phyloP scores from a whole-genome alignment of 2,797 vertebrate genomes.

The Bradypodion ventrale region DNA sequence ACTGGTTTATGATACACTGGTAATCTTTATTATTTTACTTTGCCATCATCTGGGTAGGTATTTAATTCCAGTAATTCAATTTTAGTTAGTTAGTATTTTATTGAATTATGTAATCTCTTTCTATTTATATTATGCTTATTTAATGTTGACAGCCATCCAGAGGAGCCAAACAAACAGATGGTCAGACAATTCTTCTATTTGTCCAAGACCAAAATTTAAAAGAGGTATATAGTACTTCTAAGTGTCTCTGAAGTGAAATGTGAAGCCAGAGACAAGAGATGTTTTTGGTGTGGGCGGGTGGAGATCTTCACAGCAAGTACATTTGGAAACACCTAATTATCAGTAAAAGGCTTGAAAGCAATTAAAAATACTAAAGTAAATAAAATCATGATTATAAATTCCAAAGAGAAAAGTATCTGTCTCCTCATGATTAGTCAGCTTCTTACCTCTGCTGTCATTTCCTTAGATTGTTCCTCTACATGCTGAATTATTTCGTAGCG shows the following conservation, averaged over 20 bases:
- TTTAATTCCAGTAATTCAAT: no score
- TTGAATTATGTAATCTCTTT: no score
- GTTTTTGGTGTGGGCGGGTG: not conserved
- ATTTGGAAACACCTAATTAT: not conserved
- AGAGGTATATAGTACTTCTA: not conserved
- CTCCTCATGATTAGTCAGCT: conserved; percentile 8
- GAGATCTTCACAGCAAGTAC: no score
- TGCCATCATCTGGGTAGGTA: no score
- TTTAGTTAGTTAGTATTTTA: no score
- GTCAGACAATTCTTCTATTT: no score
- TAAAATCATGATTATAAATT: not conserved
- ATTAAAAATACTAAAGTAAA: not conserved
- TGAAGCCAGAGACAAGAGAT: not conserved
- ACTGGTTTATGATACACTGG: no score
- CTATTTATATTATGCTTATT: no score
- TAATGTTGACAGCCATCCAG: no score
- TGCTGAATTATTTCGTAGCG: conserved; percentile 98
- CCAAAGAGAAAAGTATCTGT: not conserved
- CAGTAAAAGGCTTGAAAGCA: not conserved
- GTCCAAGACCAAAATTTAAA: no score
- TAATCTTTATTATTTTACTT: no score
- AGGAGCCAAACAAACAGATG: no score
- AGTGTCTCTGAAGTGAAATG: not conserved
- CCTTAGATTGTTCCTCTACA: conserved; percentile 96
- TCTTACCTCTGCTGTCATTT: conserved; percentile 96